Evolutionary conservation across 2,113 vertebrate genomes (phyloP).

Genomic region (Bubo scandiacus): DNA sequence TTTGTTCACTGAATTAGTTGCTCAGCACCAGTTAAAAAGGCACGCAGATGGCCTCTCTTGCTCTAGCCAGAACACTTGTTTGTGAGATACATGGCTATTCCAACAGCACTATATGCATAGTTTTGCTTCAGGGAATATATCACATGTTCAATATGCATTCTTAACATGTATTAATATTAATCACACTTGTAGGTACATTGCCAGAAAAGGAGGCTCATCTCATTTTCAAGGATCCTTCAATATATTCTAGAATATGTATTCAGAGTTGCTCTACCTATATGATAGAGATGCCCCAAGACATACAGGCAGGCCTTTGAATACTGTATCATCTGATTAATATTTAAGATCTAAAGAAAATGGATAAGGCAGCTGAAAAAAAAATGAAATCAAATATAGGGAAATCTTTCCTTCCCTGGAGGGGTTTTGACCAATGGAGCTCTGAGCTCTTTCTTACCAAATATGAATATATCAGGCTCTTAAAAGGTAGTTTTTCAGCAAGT

Average conservation of each 20-base stretch:
- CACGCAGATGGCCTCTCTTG: not conserved
- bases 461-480: not conserved
- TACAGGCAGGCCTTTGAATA: slow-evolving; percentile 1
- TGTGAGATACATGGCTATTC: not conserved
- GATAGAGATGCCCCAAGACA: slow-evolving; percentile 18
- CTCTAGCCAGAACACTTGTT: not conserved
- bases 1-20: not conserved
- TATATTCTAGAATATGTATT: not conserved
- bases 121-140: not conserved
- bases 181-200: not conserved
- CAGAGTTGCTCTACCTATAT: not conserved
- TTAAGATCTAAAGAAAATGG: slow-evolving; percentile 25
- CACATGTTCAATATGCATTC: not conserved
- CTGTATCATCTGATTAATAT: slow-evolving; percentile 27
- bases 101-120: not conserved
- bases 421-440: not conserved
- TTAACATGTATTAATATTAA: slow-evolving; percentile 21
- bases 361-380: not conserved
- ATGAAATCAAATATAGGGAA: slow-evolving; percentile 5
- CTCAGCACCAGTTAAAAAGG: not conserved
- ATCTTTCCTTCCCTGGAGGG: not conserved
- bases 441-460: not conserved
- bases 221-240: not conserved
- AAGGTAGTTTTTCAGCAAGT: not conserved
- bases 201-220: not conserved